Evolutionary conservation across 2,797 vertebrate species (phyloP), one percentile per base, ranked within the genome.

Genomic region (Sebastolobus altivelis): DNA sequence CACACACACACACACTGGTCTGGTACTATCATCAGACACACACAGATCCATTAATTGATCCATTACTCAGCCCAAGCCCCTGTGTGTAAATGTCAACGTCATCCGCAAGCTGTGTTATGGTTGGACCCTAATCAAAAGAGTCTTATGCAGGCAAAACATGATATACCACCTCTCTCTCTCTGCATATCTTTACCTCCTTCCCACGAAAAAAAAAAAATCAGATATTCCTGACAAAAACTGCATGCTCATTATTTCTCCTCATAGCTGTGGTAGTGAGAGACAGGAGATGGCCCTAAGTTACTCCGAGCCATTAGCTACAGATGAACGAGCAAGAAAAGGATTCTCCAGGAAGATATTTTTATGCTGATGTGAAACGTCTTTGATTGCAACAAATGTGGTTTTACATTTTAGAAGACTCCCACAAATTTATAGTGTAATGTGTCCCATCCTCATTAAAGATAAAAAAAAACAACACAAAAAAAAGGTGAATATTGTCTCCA

Each of bases 71-170:
- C 40, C 82, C 74, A 38, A 81, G 65, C 72, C 73, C 62, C 72
- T 80, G 85, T 81, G 82, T 79, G 81, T 80, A 71, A 79, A 85
- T 49, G 76, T 83, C 61, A 82, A 61, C 75, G 66, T 89, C 86
- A 88, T 92, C 61, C 67, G 63, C 87, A 93, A 85, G 84, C 89
- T 87, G 83, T 94, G 87, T 91, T 95, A 77, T 93, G 52, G 77
- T 93, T 93, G 93, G 94, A 94, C 52, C 38, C 33, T 52, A 73
- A 93, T 94, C 90, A 93, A 88, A 93, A 85, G 78, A 84, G 74
- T 82, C 65, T 79, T 80, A 77, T 67, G 22, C 72, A 88, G 82
- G 74, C 75, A 85, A 83, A 85, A 89, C 81, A 86, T 81, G 76
- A 92, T 90, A 83, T 81, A 89, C 92, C 82, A 87, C 77, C 58